Conservation (phyloP, 2,113 vertebrate species). For the Chroicocephalus ridibundus region DNA sequence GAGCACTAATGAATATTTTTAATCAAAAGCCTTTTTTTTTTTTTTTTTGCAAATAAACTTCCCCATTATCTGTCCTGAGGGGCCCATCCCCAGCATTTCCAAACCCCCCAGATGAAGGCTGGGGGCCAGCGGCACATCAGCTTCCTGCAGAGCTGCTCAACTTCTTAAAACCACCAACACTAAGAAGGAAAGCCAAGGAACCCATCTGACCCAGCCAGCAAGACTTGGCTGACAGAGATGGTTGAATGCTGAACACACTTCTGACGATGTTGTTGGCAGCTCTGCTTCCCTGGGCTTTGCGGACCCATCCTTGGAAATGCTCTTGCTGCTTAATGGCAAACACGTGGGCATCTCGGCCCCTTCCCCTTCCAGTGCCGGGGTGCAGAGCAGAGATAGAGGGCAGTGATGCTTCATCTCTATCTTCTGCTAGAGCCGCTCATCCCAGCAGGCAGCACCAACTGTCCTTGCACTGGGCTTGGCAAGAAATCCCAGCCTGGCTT, state of each 20-base stretch:
- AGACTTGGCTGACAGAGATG: background rate
- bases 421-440: background rate
- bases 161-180: conserved; percentile 20
- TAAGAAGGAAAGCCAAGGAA: background rate
- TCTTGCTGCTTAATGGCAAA: background rate
- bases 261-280: conserved; percentile 29
- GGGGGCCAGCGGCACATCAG: conserved; percentile 33
- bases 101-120: background rate
- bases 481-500: background rate
- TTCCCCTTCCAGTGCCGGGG: background rate
- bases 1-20: background rate
- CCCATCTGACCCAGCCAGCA: background rate
- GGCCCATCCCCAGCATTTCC: background rate
- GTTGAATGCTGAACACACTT: background rate
- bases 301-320: background rate
- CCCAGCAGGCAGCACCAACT: background rate
- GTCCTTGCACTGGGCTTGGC: background rate
- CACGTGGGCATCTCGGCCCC: background rate
- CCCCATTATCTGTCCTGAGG: background rate
- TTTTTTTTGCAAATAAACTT: background rate
- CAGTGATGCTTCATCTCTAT: background rate
- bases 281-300: background rate
- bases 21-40: background rate
- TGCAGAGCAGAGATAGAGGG: background rate
- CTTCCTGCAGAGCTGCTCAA: conserved; percentile 34